Conservation (phyloP, 2,797 vertebrate species). For the Micromesistius poutassou region DNA sequence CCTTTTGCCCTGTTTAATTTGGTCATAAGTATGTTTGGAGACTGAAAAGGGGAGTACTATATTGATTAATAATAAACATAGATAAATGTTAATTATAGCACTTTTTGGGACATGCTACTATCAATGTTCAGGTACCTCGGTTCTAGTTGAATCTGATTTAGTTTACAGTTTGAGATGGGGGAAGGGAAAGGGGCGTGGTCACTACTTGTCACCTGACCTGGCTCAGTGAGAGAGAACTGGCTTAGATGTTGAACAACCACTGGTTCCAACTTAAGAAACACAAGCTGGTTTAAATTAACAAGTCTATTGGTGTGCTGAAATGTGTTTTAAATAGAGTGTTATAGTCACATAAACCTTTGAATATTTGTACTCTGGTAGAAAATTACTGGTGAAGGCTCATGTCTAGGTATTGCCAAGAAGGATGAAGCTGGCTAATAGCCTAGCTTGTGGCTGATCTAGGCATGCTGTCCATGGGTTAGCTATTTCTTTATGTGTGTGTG, state of each 20-base stretch:
- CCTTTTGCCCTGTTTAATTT: no score
- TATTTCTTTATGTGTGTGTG: neutral
- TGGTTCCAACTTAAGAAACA: neutral
- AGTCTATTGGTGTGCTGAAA: neutral
- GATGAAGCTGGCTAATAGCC: neutral
- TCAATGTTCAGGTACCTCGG: neutral
- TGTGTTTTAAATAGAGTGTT: neutral
- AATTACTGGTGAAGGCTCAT: no score
- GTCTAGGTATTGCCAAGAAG: no score
- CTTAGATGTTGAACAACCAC: neutral
- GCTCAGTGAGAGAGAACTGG: neutral
- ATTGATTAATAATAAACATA: neutral
- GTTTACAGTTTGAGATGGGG: neutral
- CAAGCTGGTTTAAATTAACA: neutral
- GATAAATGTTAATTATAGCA: no score
- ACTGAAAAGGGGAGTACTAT: neutral
- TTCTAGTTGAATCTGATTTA: neutral
- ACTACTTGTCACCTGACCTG: neutral
- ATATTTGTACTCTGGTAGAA: neutral
- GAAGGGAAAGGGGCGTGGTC: neutral
- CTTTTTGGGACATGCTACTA: neutral
- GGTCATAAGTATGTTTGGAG: neutral
- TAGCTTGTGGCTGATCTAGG: neutral
- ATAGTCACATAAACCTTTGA: neutral
- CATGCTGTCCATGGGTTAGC: neutral